Evolutionary conservation across 1,140 invertebrate genomes (phyloP).

Genomic region (Drosophila biarmipes): DNA sequence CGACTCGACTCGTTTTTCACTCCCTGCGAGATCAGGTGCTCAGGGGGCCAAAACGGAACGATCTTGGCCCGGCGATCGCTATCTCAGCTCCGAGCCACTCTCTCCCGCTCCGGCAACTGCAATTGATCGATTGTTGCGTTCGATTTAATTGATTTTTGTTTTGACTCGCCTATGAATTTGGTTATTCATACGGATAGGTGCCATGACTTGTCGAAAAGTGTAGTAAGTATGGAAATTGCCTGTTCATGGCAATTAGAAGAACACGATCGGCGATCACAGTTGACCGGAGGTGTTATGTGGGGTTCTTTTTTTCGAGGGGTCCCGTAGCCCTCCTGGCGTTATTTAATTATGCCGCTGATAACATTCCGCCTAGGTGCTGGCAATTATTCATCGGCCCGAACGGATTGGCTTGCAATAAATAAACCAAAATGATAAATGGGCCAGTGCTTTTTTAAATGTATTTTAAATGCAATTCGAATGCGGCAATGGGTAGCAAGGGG

Average conservation of each 20-base stretch:
- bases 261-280: conserved; percentile 50
- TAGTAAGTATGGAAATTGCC: conserved; percentile 17
- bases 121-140: conserved; percentile 73
- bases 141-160: conserved; percentile 77
- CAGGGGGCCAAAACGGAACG: not conserved
- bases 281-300: conserved; percentile 27
- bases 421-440: conserved; percentile 79
- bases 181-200: conserved; percentile 25
- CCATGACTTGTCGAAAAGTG: conserved; percentile 56
- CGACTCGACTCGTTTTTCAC: conserved; percentile 15
- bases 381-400: conserved; percentile 78
- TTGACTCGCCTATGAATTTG: conserved; percentile 53
- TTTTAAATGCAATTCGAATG: conserved; percentile 81
- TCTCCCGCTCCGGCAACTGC: conserved; percentile 7
- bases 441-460: conserved; percentile 75
- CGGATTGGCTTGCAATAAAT: conserved; percentile 71
- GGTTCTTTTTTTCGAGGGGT: not conserved
- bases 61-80: conserved; percentile 20
- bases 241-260: conserved; percentile 65
- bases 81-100: conserved; percentile 17
- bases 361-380: conserved; percentile 81
- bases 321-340: conserved; percentile 71
- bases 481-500: conserved; percentile 52
- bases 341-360: conserved; percentile 84
- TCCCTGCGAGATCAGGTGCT: conserved; percentile 25